Conservation (phyloP, 2,797 vertebrate species). For the Brotula barbata region DNA sequence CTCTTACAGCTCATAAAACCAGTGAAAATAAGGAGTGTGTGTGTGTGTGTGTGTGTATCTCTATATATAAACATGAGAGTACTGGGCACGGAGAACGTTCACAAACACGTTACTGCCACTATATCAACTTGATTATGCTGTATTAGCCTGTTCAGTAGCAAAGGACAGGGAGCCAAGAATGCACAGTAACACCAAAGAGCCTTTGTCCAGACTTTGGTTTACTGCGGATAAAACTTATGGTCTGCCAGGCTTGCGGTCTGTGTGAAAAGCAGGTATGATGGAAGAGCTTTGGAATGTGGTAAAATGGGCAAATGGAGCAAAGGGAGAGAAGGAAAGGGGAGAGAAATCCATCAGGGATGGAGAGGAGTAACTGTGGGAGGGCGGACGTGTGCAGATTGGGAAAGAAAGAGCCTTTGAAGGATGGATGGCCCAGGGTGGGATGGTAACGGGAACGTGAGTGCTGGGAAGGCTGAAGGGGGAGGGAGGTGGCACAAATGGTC, state of each 20-base stretch:
- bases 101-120: conserved; percentile 19
- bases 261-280: conserved; percentile 77
- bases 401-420: conserved; percentile 10
- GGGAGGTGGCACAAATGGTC: background rate
- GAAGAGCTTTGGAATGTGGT: conserved; percentile 76
- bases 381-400: conserved; percentile 21
- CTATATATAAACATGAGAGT: too few relatives aligned
- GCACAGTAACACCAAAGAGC: conserved; percentile 51
- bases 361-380: conserved; percentile 41
- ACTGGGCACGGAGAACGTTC: conserved; percentile 3
- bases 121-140: background rate
- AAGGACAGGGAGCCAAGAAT: conserved; percentile 36
- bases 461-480: too few relatives aligned
- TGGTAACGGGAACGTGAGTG: conserved; percentile 18
- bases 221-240: conserved; percentile 47
- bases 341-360: conserved; percentile 23
- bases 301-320: conserved; percentile 57
- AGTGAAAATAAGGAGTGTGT: conserved; percentile 3
- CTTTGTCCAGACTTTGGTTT: conserved; percentile 68
- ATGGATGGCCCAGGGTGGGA: background rate
- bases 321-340: conserved; percentile 39
- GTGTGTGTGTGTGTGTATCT: too few relatives aligned
- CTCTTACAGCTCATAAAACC: conserved; percentile 8
- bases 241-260: conserved; percentile 20
- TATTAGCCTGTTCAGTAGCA: conserved; percentile 29